Base-by-base conservation (phyloP, 1,140 invertebrate genomes). In the Neotoxoptera formosana region DNA sequence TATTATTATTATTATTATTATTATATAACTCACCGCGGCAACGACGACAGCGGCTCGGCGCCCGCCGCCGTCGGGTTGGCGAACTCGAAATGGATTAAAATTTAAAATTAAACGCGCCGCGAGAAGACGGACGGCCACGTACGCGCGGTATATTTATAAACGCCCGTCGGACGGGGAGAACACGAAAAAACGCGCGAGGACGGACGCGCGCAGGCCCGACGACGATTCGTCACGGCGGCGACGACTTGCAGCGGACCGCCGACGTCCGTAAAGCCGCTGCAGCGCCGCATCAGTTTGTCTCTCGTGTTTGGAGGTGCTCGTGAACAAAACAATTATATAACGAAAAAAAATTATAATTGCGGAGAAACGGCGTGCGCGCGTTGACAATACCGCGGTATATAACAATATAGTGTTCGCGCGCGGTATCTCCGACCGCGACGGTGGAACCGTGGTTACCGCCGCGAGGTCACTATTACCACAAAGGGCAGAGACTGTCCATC, bases 31-130 rank as follows among this genome's bases (percentile, higher is more conserved):
- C n/a, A 83, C 21, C 7, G 60, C 30, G 6, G n/a, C 60, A 30
- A 76, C 4, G 60, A 20, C 30, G 30, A n/a, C 60, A 76, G n/a
- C 11, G 34, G 11, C 36, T 9, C 83, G 83, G 23, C 23, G 36
- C 45, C 41, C 84, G 30, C 41, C 84, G 30, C 25, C 7, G 21
- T 25, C 51, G 36, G 88, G 88, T 90, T 90, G 56, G 48, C 51
- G 53, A 90, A 90, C 88, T 90, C 51, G 88, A 90, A 90, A 60
- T 56, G 53, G 88, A 90, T 90, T 60, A 60, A 90, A 88, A 84
- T 84, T 84, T 41, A 84, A 84, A 48, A 51, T 84, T 84, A 84
- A 84, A 84, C 83, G 83, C 83, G 30, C 81, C 41, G 14, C 25
- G 45, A 87, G 84, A 47, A 20, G 14, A 87, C 83, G 41, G 60